Conservation (phyloP, 1,140 invertebrate species). For the Leptoteleia sp. region DNA sequence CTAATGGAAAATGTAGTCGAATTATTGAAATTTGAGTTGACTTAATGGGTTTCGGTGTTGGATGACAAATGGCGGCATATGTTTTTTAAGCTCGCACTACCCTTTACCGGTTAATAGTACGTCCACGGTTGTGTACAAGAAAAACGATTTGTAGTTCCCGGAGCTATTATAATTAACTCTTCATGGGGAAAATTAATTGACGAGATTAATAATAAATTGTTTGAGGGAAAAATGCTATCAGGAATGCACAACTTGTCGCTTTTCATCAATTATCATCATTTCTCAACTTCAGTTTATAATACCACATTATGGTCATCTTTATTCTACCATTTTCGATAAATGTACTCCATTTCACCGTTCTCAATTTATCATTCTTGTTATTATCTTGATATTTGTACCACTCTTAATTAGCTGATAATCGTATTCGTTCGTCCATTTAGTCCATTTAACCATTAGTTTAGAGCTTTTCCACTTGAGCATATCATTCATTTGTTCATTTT, state of each 20-base stretch:
- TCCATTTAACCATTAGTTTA: no score
- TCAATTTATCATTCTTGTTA: no score
- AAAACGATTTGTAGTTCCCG: conserved; percentile 40
- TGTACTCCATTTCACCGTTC: no score
- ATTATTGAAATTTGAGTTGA: conserved; percentile 47
- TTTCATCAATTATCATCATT: no score
- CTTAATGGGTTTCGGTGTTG: conserved; percentile 39
- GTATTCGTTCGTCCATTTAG: no score
- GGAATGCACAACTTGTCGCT: background rate
- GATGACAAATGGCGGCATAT: conserved; percentile 53
- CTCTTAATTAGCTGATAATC: no score
- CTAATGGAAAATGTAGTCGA: conserved; percentile 38
- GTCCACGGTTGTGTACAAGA: conserved; percentile 30
- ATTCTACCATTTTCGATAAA: no score
- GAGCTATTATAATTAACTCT: conserved; percentile 9
- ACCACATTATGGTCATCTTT: no score
- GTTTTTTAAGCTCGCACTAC: conserved; percentile 21
- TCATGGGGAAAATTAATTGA: background rate
- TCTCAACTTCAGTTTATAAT: no score
- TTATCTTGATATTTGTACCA: no score
- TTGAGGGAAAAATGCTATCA: background rate
- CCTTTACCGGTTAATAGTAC: conserved; percentile 27
- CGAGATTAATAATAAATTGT: background rate
- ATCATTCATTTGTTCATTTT: no score
- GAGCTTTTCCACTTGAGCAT: no score